These are phyloP conservation scores for Yoshiicerus persimilis DNA, from an alignment of 1,140 invertebrate genomes.

Conservation along the genomic window DNA sequence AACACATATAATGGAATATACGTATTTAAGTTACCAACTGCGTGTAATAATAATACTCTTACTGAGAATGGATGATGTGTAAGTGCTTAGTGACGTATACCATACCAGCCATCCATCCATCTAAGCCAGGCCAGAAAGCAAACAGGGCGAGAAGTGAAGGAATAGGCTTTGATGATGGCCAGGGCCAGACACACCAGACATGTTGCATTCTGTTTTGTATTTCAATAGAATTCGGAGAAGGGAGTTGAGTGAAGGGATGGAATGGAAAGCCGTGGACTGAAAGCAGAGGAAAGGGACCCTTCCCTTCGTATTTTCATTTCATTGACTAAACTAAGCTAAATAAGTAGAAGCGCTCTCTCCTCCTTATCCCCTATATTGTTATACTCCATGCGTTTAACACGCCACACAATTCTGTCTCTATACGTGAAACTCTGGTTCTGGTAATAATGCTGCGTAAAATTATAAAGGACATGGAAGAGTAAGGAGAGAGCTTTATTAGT, in stretches of 20 bases:
- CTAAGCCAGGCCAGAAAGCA: background rate
- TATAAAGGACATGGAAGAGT: background rate
- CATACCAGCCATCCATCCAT: background rate
- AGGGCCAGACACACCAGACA: background rate
- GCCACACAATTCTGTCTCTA: background rate
- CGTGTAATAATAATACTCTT: background rate
- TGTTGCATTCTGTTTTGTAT: background rate
- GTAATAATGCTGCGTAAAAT: background rate
- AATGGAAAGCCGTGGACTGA: constrained; percentile 13
- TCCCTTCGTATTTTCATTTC: background rate
- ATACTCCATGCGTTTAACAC: background rate
- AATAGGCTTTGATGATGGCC: background rate
- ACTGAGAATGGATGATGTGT: background rate
- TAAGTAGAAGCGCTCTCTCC: background rate
- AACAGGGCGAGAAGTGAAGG: background rate
- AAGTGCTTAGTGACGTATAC: background rate
- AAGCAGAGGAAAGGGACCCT: constrained; percentile 5
- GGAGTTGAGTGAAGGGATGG: constrained; percentile 1
- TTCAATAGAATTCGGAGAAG: constrained; percentile 17
- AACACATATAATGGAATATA: background rate
- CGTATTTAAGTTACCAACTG: background rate
- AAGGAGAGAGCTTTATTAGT: background rate
- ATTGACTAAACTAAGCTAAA: constrained; percentile 17
- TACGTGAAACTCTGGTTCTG: background rate
- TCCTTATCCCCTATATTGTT: background rate